Conservation (phyloP, 1,140 invertebrate genomes). For the Oncopeltus fasciatus region DNA sequence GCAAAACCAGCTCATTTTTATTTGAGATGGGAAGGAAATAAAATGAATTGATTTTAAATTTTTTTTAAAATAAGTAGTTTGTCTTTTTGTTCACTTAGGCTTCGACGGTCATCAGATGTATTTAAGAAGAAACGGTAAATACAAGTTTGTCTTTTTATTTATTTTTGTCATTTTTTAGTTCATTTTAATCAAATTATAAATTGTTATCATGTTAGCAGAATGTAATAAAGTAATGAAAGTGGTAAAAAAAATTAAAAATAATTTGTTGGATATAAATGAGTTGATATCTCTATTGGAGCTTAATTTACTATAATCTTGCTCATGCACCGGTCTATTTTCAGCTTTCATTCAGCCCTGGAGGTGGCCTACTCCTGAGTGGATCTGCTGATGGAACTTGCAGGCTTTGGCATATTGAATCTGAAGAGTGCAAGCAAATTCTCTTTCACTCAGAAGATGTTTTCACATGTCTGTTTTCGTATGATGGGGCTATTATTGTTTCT, state of each 20-base stretch:
- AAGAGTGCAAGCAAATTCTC: slow-evolving; percentile 50
- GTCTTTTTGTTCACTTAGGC: no score
- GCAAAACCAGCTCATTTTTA: no score
- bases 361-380: slow-evolving; percentile 51
- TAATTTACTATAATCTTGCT: neutral
- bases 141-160: no score
- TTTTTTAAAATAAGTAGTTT: no score
- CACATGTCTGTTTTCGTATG: slow-evolving; percentile 61
- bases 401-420: slow-evolving; percentile 55
- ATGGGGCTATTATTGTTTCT: slow-evolving; percentile 59
- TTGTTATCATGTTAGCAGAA: no score
- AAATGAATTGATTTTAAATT: no score
- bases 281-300: neutral
- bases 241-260: neutral
- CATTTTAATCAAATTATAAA: no score
- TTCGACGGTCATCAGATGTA: no score
- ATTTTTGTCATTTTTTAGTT: no score
- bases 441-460: slow-evolving; percentile 64
- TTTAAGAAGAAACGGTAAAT: no score
- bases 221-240: neutral
- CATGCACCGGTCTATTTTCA: slow-evolving; percentile 22
- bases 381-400: slow-evolving; percentile 57
- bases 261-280: slow-evolving; percentile 12
- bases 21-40: no score
- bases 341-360: slow-evolving; percentile 66